Conservation (phyloP, 2,888 invertebrate species). For the Allophyes oxyacanthae region DNA sequence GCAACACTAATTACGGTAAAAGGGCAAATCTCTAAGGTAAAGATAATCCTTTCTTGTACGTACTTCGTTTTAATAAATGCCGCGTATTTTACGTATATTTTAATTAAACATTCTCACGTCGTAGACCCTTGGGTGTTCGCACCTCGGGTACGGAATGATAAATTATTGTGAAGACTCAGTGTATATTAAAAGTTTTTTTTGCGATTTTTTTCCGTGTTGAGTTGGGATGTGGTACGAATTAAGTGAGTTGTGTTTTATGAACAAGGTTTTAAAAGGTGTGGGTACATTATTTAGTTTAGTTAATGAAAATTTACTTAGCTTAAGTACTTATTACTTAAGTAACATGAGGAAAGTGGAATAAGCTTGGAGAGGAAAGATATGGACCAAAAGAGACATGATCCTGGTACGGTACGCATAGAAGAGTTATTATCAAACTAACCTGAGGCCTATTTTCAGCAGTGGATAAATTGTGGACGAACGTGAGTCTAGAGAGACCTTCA, state of each 20-base stretch:
- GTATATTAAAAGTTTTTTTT: constrained; percentile 40
- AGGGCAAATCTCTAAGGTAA: constrained; percentile 64
- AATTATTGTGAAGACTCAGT: constrained; percentile 53
- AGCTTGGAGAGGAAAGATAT: too few relatives aligned
- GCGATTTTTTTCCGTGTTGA: constrained; percentile 10
- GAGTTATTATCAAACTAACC: too few relatives aligned
- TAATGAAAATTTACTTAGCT: too few relatives aligned
- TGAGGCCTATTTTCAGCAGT: too few relatives aligned
- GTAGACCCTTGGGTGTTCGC: constrained; percentile 49
- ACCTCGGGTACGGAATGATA: constrained; percentile 51
- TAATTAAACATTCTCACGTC: constrained; percentile 77
- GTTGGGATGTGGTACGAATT: constrained; percentile 15
- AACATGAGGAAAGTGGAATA: too few relatives aligned
- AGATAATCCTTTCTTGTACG: constrained; percentile 69
- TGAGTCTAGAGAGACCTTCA: too few relatives aligned
- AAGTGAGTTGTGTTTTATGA: constrained; percentile 32
- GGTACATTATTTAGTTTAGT: too few relatives aligned
- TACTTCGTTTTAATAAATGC: constrained; percentile 73
- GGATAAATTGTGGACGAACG: too few relatives aligned
- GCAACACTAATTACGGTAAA: constrained; percentile 70
- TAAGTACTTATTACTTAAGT: too few relatives aligned
- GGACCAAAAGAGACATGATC: too few relatives aligned
- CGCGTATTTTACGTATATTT: constrained; percentile 70
- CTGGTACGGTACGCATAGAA: too few relatives aligned
- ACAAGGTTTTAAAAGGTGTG: too few relatives aligned